These are phyloP conservation scores for Tachystola acroxantha DNA, from an alignment of 2,888 invertebrate genomes.

Conservation along the genomic window DNA sequence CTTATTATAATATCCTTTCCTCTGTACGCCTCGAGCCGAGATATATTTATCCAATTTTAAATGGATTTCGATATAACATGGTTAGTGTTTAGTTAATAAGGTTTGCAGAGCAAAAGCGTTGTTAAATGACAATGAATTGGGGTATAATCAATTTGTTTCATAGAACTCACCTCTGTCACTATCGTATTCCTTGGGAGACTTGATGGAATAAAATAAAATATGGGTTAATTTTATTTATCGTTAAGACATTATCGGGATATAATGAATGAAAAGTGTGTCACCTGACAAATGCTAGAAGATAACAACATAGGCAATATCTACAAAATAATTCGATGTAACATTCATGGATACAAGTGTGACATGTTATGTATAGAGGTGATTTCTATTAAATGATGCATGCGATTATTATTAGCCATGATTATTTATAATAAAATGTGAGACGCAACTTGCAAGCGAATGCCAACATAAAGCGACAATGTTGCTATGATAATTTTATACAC, in stretches of 20 bases:
- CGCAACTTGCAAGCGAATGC: constrained; percentile 50
- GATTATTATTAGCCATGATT: constrained; percentile 38
- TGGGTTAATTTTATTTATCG: constrained; percentile 1
- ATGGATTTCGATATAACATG: constrained; percentile 9
- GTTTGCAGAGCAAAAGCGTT: constrained; percentile 33
- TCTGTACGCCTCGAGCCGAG: no score
- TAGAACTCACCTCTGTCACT: constrained; percentile 69
- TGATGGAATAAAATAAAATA: constrained; percentile 18
- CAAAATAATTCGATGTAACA: constrained; percentile 51
- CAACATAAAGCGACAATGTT: constrained; percentile 12
- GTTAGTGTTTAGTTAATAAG: constrained; percentile 17
- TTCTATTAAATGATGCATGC: constrained; percentile 60
- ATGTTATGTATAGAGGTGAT: constrained; percentile 64
- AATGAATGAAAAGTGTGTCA: constrained; percentile 65
- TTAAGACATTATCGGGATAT: constrained; percentile 9
- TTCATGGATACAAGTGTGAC: constrained; percentile 63
- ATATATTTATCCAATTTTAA: constrained; percentile 1
- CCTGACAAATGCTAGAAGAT: constrained; percentile 83
- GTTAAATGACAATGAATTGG: constrained; percentile 25
- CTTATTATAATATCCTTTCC: no score
- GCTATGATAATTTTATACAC: background rate
- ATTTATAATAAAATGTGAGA: constrained; percentile 18
- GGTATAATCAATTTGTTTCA: constrained; percentile 25
- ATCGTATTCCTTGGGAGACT: constrained; percentile 37
- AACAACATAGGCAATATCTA: background rate